Conservation (phyloP, 2,797 vertebrate genomes). For the Peromyscus nudipes region DNA sequence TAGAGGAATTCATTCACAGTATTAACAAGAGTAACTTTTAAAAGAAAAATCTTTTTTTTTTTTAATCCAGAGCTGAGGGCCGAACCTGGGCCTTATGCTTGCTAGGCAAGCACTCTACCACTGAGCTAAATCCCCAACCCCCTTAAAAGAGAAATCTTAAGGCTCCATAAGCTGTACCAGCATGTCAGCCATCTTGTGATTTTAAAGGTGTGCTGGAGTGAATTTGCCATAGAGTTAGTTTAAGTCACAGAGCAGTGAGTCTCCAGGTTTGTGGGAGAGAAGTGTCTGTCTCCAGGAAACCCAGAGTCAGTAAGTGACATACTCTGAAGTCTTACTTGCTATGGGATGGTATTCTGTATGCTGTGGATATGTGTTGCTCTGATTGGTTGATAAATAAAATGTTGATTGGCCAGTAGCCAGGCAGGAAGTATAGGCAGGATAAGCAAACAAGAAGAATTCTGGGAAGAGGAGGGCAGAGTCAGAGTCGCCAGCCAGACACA, state of each 20-base stretch:
- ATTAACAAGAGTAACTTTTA: background rate
- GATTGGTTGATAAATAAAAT: too few relatives aligned
- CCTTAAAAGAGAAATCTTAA: conserved; percentile 1
- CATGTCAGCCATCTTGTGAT: background rate
- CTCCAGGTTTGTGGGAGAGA: background rate
- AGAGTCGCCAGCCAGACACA: too few relatives aligned
- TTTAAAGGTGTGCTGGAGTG: background rate
- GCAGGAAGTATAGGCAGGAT: too few relatives aligned
- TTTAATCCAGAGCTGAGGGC: too few relatives aligned
- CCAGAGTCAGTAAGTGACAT: background rate
- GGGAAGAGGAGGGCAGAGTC: too few relatives aligned
- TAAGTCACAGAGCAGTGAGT: background rate
- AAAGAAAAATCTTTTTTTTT: background rate
- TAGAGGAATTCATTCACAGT: background rate
- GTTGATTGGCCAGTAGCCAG: too few relatives aligned
- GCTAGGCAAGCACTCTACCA: too few relatives aligned
- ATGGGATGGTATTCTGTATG: too few relatives aligned
- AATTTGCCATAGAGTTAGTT: background rate
- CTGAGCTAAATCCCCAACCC: too few relatives aligned
- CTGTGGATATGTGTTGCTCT: too few relatives aligned
- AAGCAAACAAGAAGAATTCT: too few relatives aligned
- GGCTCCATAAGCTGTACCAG: background rate
- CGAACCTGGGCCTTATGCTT: too few relatives aligned
- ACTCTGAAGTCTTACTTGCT: background rate
- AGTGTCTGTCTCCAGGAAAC: background rate